These are phyloP conservation scores for Xenopus borealis DNA, from an alignment of 2,113 vertebrate species.

Conservation along the genomic window DNA sequence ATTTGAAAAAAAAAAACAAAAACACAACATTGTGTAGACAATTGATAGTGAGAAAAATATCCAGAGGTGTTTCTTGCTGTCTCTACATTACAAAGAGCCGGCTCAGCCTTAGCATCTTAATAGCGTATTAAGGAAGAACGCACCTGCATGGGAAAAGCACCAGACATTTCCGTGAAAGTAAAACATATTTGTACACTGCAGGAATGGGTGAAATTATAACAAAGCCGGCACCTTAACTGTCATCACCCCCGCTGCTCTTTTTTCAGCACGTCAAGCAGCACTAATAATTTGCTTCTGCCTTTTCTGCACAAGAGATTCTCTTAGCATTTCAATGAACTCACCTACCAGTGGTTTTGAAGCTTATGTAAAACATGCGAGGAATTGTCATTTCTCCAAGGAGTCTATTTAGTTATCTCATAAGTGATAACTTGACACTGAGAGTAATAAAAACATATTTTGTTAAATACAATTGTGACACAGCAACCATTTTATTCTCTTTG, in stretches of 20 bases:
- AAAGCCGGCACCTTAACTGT: constrained; percentile 17
- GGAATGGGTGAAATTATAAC: constrained; percentile 14
- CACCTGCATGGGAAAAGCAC: constrained; percentile 1
- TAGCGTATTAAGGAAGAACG: not conserved
- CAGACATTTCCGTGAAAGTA: not conserved
- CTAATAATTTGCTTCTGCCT: constrained; percentile 29
- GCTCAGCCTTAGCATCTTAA: not conserved
- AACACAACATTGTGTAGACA: not conserved
- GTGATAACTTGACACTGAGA: constrained; percentile 14
- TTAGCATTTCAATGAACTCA: constrained; percentile 34
- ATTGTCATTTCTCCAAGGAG: constrained; percentile 19
- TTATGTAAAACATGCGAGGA: constrained; percentile 22
- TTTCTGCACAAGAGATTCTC: constrained; percentile 2
- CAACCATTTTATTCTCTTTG: constrained; percentile 6
- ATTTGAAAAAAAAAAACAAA: not conserved
- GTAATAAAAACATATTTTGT: constrained; percentile 20
- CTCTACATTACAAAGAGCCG: not conserved
- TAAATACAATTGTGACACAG: not conserved
- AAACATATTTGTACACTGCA: constrained; percentile 36
- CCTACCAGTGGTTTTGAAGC: constrained; percentile 10
- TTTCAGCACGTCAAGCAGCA: not conserved
- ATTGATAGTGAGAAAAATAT: not conserved
- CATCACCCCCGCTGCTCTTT: constrained; percentile 25
- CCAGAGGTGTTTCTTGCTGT: not conserved
- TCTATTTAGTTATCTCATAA: constrained; percentile 5